Conservation (phyloP, 1,140 invertebrate species). For the Bombus breviceps region DNA sequence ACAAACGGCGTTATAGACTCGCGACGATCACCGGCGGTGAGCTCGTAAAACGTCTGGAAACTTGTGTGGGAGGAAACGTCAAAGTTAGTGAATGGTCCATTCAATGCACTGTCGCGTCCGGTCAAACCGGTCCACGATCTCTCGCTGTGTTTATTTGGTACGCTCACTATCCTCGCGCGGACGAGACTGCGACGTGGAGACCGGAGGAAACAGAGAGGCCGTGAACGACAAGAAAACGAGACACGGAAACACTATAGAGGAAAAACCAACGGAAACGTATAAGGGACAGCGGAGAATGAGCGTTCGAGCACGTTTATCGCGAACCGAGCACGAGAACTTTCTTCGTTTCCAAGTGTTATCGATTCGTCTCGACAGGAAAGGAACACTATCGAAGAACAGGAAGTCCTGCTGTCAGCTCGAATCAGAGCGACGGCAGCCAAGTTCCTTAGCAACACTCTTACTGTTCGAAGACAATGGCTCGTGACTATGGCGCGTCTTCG, state of each 20-base stretch:
- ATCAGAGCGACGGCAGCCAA: slow-evolving; percentile 18
- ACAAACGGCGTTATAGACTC: slow-evolving; percentile 45
- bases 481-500: slow-evolving; percentile 1
- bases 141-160: slow-evolving; percentile 68
- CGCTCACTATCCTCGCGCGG: slow-evolving; percentile 36
- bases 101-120: slow-evolving; percentile 71
- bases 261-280: neutral
- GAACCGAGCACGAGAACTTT: neutral
- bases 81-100: slow-evolving; percentile 76
- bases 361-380: slow-evolving; percentile 56
- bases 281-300: neutral
- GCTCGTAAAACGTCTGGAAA: slow-evolving; percentile 77
- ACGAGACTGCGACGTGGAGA: neutral
- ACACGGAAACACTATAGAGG: neutral
- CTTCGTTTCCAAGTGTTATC: slow-evolving; percentile 45
- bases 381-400: slow-evolving; percentile 26
- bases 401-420: slow-evolving; percentile 30
- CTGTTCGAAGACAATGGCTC: slow-evolving; percentile 31
- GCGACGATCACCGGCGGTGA: slow-evolving; percentile 53
- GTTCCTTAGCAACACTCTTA: neutral
- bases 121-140: slow-evolving; percentile 73
- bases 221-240: neutral
- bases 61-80: slow-evolving; percentile 76
- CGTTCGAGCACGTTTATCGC: slow-evolving; percentile 34
- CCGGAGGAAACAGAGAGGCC: neutral